phyloP scores from a whole-genome alignment of 2,113 vertebrate genomes.

The Pangasianodon hypophthalmus region DNA sequence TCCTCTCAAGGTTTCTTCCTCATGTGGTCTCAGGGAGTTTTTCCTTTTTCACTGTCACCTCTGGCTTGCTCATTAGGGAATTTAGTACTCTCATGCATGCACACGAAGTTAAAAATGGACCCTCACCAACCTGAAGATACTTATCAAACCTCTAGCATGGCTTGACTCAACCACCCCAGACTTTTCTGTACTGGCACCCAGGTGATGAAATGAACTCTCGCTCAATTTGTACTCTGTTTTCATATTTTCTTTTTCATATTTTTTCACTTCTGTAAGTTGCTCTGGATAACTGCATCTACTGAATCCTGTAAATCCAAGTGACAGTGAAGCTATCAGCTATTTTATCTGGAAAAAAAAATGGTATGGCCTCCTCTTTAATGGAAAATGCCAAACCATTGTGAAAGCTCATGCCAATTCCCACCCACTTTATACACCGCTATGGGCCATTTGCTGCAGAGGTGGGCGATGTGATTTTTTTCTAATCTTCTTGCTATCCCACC shows the following conservation, averaged over 20 bases:
- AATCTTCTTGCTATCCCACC: neutral
- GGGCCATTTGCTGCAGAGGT: neutral
- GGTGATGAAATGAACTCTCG: neutral
- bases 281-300: neutral
- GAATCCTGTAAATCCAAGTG: neutral
- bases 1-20: neutral
- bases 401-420: neutral
- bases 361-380: neutral
- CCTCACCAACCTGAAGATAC: neutral
- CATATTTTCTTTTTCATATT: neutral
- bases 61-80: neutral
- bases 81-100: too few species aligned
- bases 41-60: too few species aligned
- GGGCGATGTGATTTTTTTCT: neutral
- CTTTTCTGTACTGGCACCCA: neutral
- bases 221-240: neutral
- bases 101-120: neutral
- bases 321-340: accelerated
- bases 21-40: neutral
- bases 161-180: neutral
- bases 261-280: neutral
- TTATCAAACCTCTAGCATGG: neutral
- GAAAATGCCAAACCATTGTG: neutral
- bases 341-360: neutral
- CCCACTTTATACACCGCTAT: neutral